These are phyloP conservation scores for Furcifer pardalis DNA, from an alignment of 2,797 vertebrate genomes.

Conservation along the genomic window DNA sequence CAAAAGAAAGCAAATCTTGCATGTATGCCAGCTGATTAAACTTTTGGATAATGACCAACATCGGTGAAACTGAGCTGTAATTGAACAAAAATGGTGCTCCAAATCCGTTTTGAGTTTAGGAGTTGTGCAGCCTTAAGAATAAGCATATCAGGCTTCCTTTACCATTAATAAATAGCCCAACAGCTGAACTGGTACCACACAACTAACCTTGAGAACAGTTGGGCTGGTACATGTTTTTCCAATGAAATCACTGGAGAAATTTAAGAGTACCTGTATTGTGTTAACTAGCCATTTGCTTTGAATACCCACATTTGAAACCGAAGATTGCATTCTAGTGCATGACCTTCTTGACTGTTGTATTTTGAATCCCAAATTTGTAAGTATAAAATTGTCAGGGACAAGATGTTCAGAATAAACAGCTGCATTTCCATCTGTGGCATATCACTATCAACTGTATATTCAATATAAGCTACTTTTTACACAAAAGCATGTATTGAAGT, in stretches of 20 bases:
- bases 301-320: not conserved
- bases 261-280: not conserved
- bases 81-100: not conserved
- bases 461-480: not conserved
- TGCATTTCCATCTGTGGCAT: not conserved
- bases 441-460: not conserved
- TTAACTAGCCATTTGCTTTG: not conserved
- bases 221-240: not conserved
- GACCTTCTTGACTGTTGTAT: not conserved
- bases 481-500: not conserved
- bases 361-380: not conserved
- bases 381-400: not conserved
- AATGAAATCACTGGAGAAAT: not conserved
- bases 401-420: not conserved
- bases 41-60: not conserved
- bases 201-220: not conserved
- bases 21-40: not conserved
- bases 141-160: not conserved
- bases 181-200: not conserved
- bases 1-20: not conserved
- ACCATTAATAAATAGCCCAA: not conserved
- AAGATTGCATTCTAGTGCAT: not conserved
- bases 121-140: not conserved
- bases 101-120: not conserved
- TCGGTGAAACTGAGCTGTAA: not conserved